Conservation (phyloP, 2,113 vertebrate genomes). For the Eudorcas thomsonii region DNA sequence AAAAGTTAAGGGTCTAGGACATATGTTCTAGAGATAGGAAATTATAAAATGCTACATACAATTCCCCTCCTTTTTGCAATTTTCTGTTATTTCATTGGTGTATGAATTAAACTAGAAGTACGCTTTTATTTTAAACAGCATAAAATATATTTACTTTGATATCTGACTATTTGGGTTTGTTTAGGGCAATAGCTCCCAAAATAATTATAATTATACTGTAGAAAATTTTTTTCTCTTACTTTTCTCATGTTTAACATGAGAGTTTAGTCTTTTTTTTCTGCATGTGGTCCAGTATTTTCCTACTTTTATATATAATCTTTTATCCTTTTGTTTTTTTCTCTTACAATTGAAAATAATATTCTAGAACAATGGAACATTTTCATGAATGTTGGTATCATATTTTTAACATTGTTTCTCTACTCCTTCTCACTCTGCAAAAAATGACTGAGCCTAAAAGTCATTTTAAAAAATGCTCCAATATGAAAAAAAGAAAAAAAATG, state of each 20-base stretch:
- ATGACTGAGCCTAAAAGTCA: neutral
- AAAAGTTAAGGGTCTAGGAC: neutral
- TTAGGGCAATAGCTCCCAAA: neutral
- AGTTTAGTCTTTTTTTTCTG: neutral
- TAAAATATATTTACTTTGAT: neutral
- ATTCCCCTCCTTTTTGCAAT: neutral
- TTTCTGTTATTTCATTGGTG: neutral
- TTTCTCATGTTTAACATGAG: neutral
- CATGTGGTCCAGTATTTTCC: neutral
- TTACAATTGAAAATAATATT: neutral
- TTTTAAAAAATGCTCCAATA: neutral
- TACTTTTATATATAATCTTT: neutral
- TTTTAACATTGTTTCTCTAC: neutral
- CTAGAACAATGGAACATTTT: neutral
- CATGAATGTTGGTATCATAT: neutral
- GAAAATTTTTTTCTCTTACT: neutral
- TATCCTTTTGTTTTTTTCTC: neutral
- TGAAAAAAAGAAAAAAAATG: neutral
- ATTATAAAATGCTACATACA: constrained; percentile 23
- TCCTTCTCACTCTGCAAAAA: neutral
- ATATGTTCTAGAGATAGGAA: constrained; percentile 43
- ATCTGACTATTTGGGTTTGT: neutral
- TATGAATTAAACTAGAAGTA: neutral
- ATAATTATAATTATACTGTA: constrained; percentile 24
- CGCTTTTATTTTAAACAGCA: neutral